These are phyloP conservation scores for Tachyglossus aculeatus DNA, from an alignment of 2,797 vertebrate species.

Conservation along the genomic window DNA sequence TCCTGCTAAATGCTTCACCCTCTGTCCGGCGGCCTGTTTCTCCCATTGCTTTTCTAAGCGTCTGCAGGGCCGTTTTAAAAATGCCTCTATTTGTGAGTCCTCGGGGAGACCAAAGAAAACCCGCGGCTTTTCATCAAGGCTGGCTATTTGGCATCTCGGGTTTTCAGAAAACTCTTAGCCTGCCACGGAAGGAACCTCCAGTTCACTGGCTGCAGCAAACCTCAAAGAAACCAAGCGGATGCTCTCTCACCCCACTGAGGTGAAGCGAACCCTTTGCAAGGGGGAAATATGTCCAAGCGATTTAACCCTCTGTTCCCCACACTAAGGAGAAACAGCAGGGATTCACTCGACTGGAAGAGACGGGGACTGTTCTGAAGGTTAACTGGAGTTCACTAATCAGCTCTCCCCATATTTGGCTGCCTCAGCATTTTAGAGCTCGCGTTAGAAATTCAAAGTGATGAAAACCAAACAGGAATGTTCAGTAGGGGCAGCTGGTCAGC, in stretches of 20 bases:
- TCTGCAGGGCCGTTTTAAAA: conserved; percentile 40
- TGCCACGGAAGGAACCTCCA: conserved; percentile 11
- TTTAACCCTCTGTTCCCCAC: neutral
- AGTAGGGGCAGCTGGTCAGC: conserved; percentile 81
- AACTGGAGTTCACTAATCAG: conserved; percentile 70
- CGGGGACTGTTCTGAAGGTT: conserved; percentile 68
- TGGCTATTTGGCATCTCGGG: neutral
- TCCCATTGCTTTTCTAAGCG: conserved; percentile 38
- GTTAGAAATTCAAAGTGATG: conserved; percentile 76
- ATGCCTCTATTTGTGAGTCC: conserved; percentile 32
- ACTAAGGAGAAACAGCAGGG: neutral
- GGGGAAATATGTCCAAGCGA: neutral
- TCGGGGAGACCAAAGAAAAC: conserved; percentile 30
- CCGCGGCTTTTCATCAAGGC: neutral
- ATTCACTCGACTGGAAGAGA: neutral
- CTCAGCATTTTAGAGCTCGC: conserved; percentile 74
- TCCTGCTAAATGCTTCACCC: neutral
- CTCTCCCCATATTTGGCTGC: conserved; percentile 71
- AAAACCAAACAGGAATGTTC: conserved; percentile 75
- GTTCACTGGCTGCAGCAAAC: neutral
- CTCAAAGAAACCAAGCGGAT: neutral
- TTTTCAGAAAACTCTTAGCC: conserved; percentile 25
- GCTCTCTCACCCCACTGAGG: neutral
- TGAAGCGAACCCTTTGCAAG: neutral
- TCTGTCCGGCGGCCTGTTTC: conserved; percentile 1